Conservation (phyloP, 2,113 vertebrate species). For the Xiphias gladius region DNA sequence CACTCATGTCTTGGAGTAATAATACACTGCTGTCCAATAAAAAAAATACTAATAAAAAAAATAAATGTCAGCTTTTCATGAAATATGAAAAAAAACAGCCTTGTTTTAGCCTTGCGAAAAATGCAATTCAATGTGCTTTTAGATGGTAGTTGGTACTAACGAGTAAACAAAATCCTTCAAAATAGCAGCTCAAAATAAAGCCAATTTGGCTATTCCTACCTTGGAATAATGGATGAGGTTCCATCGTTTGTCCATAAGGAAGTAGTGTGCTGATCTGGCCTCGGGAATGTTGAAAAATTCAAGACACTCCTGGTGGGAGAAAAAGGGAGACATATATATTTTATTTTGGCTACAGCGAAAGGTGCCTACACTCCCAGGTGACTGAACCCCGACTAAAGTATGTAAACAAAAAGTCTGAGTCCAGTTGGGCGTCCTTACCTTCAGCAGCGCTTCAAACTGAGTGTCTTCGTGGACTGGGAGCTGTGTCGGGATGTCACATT, state of each 20-base stretch:
- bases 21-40: too few species aligned
- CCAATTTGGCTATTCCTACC: conserved; percentile 63
- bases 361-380: neutral
- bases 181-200: neutral
- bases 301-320: conserved; percentile 90
- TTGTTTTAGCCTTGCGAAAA: too few species aligned
- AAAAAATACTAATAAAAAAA: too few species aligned
- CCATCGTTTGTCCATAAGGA: conserved; percentile 99
- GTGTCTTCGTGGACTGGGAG: conserved; percentile 99
- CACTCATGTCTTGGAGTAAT: too few species aligned
- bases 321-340: neutral
- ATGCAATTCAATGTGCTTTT: too few species aligned
- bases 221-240: conserved; percentile 99
- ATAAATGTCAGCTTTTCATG: too few species aligned
- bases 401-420: neutral
- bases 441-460: conserved; percentile 97
- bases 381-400: neutral
- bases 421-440: conserved; percentile 80
- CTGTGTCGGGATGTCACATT: conserved; percentile 98
- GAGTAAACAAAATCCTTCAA: neutral
- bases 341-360: neutral
- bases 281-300: conserved; percentile 99
- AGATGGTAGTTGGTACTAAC: too few species aligned
- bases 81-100: too few species aligned
- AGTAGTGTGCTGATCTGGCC: conserved; percentile 95